phyloP scores from a whole-genome alignment of 2,113 vertebrate species.

The Rhodinocichla rosea region DNA sequence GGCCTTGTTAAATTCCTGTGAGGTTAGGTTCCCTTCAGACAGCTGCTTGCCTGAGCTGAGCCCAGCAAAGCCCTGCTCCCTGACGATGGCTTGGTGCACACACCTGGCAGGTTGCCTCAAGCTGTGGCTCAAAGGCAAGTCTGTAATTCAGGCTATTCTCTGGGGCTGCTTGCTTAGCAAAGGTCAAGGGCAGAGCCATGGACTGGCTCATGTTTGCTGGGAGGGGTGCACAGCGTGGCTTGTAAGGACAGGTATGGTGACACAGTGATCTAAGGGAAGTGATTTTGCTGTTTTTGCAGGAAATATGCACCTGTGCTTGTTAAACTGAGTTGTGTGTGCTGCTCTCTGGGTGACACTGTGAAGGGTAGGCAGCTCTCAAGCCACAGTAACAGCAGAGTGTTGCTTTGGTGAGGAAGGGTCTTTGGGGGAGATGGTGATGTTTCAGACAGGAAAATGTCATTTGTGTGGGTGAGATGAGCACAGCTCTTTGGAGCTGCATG shows the following conservation, averaged over 20 bases:
- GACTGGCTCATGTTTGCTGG: background rate
- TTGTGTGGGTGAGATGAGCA: background rate
- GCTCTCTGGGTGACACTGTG: background rate
- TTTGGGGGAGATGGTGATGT: background rate
- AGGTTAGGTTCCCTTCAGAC: background rate
- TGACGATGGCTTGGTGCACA: background rate
- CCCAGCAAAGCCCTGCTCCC: background rate
- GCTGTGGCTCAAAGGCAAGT: background rate
- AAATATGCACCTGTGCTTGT: background rate
- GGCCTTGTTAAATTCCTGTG: slow-evolving; percentile 1
- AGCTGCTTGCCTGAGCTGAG: background rate
- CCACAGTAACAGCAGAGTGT: background rate
- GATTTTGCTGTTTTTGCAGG: background rate
- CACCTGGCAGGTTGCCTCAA: background rate
- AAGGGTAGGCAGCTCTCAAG: background rate
- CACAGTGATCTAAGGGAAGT: background rate
- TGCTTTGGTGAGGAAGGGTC: background rate
- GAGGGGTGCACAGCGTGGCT: background rate
- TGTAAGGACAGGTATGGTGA: background rate
- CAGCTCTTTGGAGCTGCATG: background rate
- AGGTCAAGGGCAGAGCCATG: slow-evolving; percentile 2
- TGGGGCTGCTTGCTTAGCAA: background rate
- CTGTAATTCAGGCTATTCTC: background rate
- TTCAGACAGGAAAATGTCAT: background rate
- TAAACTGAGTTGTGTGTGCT: background rate